Evolutionary conservation across 1,140 invertebrate genomes (phyloP).

Genomic region (Heliconius hermathena): DNA sequence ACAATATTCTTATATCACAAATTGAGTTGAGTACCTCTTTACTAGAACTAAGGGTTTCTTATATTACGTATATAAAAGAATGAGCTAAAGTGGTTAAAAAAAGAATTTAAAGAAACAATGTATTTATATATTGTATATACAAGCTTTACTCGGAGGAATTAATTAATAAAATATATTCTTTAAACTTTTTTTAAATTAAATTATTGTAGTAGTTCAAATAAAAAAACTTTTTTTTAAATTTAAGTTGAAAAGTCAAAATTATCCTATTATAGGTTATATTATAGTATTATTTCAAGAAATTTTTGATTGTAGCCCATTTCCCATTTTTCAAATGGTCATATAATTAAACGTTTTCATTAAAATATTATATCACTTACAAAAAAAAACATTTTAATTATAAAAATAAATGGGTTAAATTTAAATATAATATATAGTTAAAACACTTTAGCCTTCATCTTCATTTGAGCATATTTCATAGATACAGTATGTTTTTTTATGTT

Average conservation of each 20-base stretch:
- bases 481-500: too few species aligned
- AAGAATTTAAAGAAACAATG: not conserved
- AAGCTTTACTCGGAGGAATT: too few species aligned
- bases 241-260: too few species aligned
- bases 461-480: not conserved
- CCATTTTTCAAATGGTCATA: too few species aligned
- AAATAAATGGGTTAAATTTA: not conserved
- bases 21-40: constrained; percentile 25
- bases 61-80: not conserved
- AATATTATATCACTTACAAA: not conserved
- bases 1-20: constrained; percentile 27
- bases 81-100: not conserved
- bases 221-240: too few species aligned
- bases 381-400: not conserved
- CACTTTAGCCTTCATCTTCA: not conserved
- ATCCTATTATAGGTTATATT: too few species aligned
- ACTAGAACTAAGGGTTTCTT: not conserved
- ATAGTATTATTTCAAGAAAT: too few species aligned
- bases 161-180: too few species aligned
- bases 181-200: too few species aligned
- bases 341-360: too few species aligned
- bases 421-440: not conserved
- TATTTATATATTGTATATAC: not conserved
- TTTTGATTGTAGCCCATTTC: too few species aligned
- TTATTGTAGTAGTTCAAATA: too few species aligned